Percentiles rank a stretch among this genome's conserved stretches.
These are phyloP conservation scores for Pteruthius melanotis DNA, from an alignment of 2,113 vertebrate species.

Conservation along the genomic window DNA sequence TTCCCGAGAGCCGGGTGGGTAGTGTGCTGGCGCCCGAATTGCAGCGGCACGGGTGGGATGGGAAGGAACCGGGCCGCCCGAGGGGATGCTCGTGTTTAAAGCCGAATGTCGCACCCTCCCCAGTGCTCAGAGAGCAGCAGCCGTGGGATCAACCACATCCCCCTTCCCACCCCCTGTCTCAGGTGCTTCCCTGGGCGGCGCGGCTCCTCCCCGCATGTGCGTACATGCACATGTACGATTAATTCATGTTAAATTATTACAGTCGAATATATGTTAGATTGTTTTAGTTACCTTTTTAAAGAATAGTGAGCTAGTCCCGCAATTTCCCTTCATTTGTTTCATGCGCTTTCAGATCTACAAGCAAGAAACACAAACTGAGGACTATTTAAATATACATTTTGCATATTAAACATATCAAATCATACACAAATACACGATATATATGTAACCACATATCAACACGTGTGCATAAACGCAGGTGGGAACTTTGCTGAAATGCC, in stretches of 20 bases:
- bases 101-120: neutral
- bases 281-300: neutral
- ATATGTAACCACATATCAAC: neutral
- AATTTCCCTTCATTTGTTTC: neutral
- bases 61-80: too few species aligned
- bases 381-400: neutral
- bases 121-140: neutral
- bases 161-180: fast-evolving
- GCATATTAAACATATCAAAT: neutral
- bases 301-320: neutral
- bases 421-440: too few species aligned
- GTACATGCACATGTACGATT: fast-evolving
- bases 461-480: neutral
- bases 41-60: neutral
- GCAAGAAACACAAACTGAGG: neutral
- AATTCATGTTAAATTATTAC: neutral
- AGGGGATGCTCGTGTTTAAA: neutral
- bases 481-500: neutral
- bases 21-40: fast-evolving
- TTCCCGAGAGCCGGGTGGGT: neutral
- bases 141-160: neutral
- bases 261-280: neutral
- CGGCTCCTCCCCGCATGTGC: neutral
- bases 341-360: neutral
- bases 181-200: neutral